These are phyloP conservation scores for Ridgeia piscesae DNA, from an alignment of 1,140 invertebrate genomes.

Conservation along the genomic window DNA sequence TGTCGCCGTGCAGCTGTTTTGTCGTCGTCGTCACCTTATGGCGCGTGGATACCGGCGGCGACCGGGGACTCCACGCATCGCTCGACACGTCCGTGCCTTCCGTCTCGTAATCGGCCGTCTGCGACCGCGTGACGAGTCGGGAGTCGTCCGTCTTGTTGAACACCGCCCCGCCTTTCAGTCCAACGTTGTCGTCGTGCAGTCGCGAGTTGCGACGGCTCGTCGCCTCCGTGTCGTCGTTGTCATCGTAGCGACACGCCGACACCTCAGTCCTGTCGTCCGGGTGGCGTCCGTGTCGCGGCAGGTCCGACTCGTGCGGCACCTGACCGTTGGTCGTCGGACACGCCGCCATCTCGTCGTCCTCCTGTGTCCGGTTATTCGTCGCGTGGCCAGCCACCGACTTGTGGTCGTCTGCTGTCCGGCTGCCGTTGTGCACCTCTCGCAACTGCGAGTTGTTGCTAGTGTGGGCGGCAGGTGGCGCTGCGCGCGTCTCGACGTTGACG, in stretches of 20 bases:
- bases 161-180: not conserved
- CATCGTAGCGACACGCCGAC: not conserved
- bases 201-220: not conserved
- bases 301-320: not conserved
- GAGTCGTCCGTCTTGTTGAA: not conserved
- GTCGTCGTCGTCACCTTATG: not conserved
- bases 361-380: not conserved
- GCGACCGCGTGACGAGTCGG: not conserved
- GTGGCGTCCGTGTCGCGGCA: not conserved
- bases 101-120: not conserved
- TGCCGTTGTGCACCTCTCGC: not conserved
- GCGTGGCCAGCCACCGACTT: not conserved
- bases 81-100: conserved; percentile 6
- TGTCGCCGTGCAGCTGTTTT: not conserved
- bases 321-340: not conserved
- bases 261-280: not conserved
- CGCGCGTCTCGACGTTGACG: not conserved
- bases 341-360: not conserved
- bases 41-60: too few relatives aligned
- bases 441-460: not conserved
- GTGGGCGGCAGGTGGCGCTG: not conserved
- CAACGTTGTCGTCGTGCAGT: not conserved
- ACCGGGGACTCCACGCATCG: not conserved
- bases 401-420: not conserved
- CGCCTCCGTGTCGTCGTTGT: not conserved